Conservation (phyloP, 2,888 invertebrate species). For the Chrysotoxum bicinctum region DNA sequence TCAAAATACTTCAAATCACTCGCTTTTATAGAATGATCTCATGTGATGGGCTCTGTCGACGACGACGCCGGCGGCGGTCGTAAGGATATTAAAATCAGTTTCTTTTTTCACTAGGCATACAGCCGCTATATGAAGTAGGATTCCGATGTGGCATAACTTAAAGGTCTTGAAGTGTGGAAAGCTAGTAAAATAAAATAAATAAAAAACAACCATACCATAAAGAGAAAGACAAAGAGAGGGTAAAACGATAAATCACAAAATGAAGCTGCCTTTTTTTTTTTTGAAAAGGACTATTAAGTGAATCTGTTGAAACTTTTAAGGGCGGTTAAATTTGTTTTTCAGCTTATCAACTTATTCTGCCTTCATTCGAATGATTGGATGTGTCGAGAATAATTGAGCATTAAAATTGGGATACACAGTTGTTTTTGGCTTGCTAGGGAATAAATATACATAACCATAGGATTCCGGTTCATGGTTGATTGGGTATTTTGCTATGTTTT, state of each 20-base stretch:
- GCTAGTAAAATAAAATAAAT: neutral
- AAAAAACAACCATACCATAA: neutral
- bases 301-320: slow-evolving; percentile 58
- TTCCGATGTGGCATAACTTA: neutral
- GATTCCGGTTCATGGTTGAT: slow-evolving; percentile 25
- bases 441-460: neutral
- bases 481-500: slow-evolving; percentile 6
- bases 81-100: neutral
- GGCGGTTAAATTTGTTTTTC: slow-evolving; percentile 45
- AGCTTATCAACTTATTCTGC: slow-evolving; percentile 28
- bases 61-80: no score
- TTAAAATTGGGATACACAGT: slow-evolving; percentile 53
- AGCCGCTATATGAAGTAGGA: neutral
- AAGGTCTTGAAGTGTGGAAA: neutral
- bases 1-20: neutral
- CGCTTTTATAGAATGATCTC: neutral
- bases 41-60: neutral
- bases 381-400: slow-evolving; percentile 64
- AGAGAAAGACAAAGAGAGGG: neutral
- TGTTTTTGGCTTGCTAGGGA: neutral
- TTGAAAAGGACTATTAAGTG: slow-evolving; percentile 23
- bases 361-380: slow-evolving; percentile 53
- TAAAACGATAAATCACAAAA: slow-evolving; percentile 28
- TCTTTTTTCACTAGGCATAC: neutral
- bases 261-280: neutral